Percentiles rank a stretch among this genome's conserved stretches.
Conservation (phyloP, 1,140 invertebrate genomes). For the Nephila pilipes region DNA sequence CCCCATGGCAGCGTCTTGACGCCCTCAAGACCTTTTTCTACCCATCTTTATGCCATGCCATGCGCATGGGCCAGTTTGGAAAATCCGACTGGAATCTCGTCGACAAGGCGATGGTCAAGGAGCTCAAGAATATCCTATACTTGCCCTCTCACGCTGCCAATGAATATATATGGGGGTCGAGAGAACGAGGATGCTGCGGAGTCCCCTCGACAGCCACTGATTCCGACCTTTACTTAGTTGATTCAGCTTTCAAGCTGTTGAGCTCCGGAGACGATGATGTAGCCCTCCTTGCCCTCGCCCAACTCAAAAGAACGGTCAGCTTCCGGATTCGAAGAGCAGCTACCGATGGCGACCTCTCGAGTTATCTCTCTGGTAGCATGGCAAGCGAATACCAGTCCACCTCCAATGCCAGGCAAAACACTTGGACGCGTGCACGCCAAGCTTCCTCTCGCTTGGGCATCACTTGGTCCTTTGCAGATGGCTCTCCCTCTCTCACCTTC, state of each 20-base stretch:
- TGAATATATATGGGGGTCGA: not conserved
- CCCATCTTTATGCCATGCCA: not conserved
- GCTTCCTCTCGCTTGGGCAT: not conserved
- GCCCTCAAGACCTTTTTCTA: conserved; percentile 34
- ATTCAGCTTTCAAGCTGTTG: not conserved
- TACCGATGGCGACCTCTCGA: too few relatives aligned
- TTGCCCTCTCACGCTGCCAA: not conserved
- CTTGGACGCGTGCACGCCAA: not conserved
- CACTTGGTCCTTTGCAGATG: not conserved
- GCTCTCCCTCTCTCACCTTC: too few relatives aligned
- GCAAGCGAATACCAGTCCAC: not conserved
- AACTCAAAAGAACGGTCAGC: not conserved
- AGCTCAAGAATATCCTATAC: conserved; percentile 8
- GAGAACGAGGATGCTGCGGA: not conserved
- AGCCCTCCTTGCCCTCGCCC: not conserved
- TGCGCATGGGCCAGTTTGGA: not conserved
- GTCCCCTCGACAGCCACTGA: conserved; percentile 6
- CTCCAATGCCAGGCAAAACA: not conserved
- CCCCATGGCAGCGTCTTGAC: conserved; percentile 17
- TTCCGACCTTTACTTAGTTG: not conserved
- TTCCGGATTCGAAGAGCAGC: too few relatives aligned
- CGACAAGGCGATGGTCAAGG: not conserved
- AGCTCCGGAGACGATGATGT: not conserved
- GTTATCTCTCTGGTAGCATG: not conserved
- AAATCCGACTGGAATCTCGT: not conserved